phyloP scores from a whole-genome alignment of 2,113 vertebrate genomes.

The Hypocryptadius cinnamomeus region DNA sequence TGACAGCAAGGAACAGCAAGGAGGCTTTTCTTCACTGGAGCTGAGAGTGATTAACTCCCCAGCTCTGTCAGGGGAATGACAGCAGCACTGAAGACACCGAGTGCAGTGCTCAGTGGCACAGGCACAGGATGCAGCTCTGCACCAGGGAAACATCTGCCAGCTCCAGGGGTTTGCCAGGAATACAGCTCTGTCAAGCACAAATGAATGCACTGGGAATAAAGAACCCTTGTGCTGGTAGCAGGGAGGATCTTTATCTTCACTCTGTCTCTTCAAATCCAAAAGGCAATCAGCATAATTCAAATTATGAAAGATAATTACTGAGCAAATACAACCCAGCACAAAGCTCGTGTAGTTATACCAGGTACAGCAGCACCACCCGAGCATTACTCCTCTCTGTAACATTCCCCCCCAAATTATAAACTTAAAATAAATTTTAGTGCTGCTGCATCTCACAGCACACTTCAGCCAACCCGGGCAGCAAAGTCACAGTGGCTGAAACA shows the following conservation, averaged over 20 bases:
- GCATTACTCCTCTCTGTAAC: background rate
- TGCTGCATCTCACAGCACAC: background rate
- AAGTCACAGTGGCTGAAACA: background rate
- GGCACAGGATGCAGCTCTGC: background rate
- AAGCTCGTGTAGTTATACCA: background rate
- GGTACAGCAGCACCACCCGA: background rate
- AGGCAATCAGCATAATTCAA: background rate
- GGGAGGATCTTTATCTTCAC: background rate
- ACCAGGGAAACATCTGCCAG: background rate
- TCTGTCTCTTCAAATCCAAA: background rate
- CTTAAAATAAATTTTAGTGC: background rate
- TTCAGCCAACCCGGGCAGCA: background rate
- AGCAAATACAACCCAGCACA: background rate
- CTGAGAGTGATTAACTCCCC: background rate
- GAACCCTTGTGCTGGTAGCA: background rate
- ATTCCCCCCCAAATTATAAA: accelerated
- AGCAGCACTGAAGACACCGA: background rate
- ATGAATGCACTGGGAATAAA: background rate
- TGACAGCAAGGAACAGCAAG: background rate
- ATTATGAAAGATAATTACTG: background rate
- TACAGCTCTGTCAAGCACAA: background rate
- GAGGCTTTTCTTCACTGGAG: background rate
- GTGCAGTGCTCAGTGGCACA: background rate
- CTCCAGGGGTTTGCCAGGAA: background rate
- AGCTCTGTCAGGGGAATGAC: background rate